Evolutionary conservation across 1,140 invertebrate genomes (phyloP).

Genomic region (Drosophila tsacasi): DNA sequence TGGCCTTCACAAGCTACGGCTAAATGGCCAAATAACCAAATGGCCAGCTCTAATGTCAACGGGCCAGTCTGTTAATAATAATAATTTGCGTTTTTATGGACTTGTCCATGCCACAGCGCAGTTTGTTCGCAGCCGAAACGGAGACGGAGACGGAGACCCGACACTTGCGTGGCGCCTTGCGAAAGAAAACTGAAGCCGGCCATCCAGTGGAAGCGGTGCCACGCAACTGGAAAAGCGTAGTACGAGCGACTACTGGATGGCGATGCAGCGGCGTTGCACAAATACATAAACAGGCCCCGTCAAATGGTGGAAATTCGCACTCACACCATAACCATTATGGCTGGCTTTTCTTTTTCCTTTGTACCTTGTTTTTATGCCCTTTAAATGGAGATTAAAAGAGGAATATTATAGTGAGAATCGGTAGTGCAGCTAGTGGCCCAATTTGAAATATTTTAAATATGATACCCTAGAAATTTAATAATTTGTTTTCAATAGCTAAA

Average conservation of each 20-base stretch:
- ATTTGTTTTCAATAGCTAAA: too few species aligned
- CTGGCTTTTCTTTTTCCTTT: neutral
- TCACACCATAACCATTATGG: neutral
- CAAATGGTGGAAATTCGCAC: constrained; percentile 39
- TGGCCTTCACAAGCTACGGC: constrained; percentile 14
- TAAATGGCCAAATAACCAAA: constrained; percentile 6
- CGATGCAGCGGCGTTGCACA: constrained; percentile 57
- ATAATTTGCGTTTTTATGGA: constrained; percentile 10
- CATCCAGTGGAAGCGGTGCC: constrained; percentile 66
- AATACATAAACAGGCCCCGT: neutral
- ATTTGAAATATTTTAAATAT: too few species aligned
- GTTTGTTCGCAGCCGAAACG: neutral
- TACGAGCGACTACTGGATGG: constrained; percentile 32
- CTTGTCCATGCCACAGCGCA: constrained; percentile 13
- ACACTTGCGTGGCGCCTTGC: constrained; percentile 34
- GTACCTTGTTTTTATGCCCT: constrained; percentile 1
- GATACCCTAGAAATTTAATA: too few species aligned
- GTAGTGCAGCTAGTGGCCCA: too few species aligned
- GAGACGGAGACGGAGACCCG: neutral
- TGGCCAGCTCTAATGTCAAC: constrained; percentile 15
- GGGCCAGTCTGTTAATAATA: constrained; percentile 3
- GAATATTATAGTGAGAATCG: neutral
- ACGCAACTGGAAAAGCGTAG: constrained; percentile 74
- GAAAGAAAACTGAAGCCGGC: constrained; percentile 50
- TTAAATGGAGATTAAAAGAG: neutral